A percentile compares a stretch with the other conserved stretches of the same genome.
phyloP scores from a whole-genome alignment of 2,888 invertebrate genomes.

The Rutpela maculata region DNA sequence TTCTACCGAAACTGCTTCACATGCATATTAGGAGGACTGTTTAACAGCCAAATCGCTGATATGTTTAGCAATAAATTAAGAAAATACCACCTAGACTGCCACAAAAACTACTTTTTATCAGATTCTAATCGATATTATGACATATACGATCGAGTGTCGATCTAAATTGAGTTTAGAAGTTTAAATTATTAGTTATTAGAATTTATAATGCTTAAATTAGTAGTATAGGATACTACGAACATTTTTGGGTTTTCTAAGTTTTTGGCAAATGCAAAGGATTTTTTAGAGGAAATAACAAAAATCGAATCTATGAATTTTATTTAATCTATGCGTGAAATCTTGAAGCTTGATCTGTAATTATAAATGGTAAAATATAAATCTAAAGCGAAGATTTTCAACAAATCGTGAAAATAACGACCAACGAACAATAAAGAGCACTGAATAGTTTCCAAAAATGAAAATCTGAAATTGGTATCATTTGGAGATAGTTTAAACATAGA shows the following conservation, averaged over 20 bases:
- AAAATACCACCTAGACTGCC: constrained; percentile 60
- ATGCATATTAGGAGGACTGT: constrained; percentile 58
- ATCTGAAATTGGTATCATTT: no score
- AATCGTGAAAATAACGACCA: no score
- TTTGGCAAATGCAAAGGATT: background rate
- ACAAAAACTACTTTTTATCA: constrained; percentile 57
- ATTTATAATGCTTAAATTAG: constrained; percentile 14
- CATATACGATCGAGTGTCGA: constrained; percentile 15
- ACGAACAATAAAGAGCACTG: no score
- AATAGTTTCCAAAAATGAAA: no score
- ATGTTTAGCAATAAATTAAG: constrained; percentile 62
- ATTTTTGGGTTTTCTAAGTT: background rate
- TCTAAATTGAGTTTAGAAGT: constrained; percentile 8
- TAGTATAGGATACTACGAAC: constrained; percentile 12
- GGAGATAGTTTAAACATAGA: no score
- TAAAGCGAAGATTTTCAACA: no score
- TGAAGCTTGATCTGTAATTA: no score
- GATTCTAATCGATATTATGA: constrained; percentile 41
- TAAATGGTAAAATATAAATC: no score
- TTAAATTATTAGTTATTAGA: constrained; percentile 21
- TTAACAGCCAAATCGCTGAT: constrained; percentile 63
- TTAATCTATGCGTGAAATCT: no score
- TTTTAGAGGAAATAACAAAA: background rate
- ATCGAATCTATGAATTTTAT: background rate
- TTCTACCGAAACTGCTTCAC: constrained; percentile 51